These are phyloP conservation scores for Mixornis gularis DNA, from an alignment of 2,113 vertebrate species.

Conservation along the genomic window DNA sequence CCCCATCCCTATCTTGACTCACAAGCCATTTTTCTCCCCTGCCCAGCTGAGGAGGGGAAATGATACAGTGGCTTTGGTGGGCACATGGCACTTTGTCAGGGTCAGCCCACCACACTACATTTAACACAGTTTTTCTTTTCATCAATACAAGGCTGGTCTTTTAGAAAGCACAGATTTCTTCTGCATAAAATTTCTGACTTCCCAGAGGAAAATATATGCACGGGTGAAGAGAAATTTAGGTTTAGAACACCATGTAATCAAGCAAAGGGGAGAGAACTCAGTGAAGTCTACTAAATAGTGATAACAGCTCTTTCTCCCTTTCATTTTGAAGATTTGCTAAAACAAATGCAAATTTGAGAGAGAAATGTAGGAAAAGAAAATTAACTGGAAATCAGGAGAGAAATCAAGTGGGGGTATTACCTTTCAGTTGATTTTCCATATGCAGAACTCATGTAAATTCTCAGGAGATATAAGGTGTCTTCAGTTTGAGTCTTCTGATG, in stretches of 20 bases:
- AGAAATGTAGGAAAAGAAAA: neutral
- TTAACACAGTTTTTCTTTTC: neutral
- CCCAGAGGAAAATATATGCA: neutral
- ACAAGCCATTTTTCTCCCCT: neutral
- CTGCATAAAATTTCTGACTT: neutral
- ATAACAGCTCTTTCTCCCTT: neutral
- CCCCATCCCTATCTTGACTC: neutral
- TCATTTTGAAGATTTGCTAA: neutral
- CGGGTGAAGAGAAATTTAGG: neutral
- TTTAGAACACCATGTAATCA: neutral
- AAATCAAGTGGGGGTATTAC: accelerated
- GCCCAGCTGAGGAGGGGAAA: neutral
- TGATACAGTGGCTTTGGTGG: neutral
- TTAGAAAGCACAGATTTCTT: neutral
- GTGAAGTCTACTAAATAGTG: neutral
- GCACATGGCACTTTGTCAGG: neutral
- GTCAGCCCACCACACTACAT: neutral
- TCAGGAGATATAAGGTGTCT: neutral
- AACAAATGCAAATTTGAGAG: neutral
- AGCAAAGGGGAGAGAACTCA: neutral
- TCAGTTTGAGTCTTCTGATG: neutral
- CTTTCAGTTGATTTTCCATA: neutral
- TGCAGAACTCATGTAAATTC: neutral
- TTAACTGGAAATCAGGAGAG: neutral
- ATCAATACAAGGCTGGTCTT: neutral